phyloP scores from a whole-genome alignment of 2,113 vertebrate species.

The Spheniscus mendiculus region DNA sequence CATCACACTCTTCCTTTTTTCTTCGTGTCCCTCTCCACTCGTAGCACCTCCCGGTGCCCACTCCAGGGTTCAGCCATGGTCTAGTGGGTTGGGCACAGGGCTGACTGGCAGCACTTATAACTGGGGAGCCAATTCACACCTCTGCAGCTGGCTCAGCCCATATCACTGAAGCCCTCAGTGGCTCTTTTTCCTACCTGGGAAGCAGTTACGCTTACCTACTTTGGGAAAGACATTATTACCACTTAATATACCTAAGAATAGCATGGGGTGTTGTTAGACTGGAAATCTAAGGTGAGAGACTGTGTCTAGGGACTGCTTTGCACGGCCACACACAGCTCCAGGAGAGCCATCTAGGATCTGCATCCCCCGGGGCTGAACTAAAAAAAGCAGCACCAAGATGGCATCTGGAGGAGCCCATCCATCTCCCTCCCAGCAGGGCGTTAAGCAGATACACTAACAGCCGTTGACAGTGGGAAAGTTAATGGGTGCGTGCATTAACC shows the following conservation, averaged over 20 bases:
- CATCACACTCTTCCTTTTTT: background rate
- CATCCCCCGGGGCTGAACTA: background rate
- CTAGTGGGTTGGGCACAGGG: too few species aligned
- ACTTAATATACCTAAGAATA: background rate
- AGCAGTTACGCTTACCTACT: background rate
- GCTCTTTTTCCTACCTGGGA: background rate
- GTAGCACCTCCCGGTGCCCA: background rate
- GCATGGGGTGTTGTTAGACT: background rate
- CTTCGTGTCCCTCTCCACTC: background rate
- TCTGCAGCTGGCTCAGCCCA: background rate
- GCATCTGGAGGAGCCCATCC: conserved; percentile 33
- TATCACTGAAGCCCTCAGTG: background rate
- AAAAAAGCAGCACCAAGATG: background rate
- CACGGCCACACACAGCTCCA: background rate
- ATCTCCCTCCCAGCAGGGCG: background rate
- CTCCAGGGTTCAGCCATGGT: background rate
- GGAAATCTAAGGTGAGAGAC: background rate
- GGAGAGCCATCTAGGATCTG: background rate
- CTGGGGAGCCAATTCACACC: background rate
- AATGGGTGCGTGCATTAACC: conserved; percentile 2
- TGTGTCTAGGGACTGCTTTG: background rate
- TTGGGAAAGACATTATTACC: background rate
- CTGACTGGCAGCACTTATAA: background rate
- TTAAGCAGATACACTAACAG: conserved; percentile 27
- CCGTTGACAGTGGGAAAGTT: conserved; percentile 24